Evolutionary conservation across 2,797 vertebrate genomes (phyloP), one percentile per base, ranked within the genome.

Genomic region (Miichthys miiuy): DNA sequence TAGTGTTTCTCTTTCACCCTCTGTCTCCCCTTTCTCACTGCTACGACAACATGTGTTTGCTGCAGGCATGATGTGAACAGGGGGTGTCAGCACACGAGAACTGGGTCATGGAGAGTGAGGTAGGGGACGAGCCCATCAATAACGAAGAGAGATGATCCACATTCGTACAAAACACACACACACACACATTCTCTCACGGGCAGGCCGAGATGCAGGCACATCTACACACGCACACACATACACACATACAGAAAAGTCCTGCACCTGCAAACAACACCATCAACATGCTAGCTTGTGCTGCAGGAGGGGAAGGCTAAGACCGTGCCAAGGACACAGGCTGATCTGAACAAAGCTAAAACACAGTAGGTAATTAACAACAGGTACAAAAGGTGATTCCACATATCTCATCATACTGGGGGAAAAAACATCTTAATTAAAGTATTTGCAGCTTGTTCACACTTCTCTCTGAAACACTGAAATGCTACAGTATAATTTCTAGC

Each of bases 21-120:
- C 65, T 55, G 61, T 71, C 75, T 77, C 57, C 21, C 62, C 50
- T 69, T 82, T 78, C 64, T 74, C 65, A 41, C 81, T 65, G 68
- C 72, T 66, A 82, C 82, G 83, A 87, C 83, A 84, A 88, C 81
- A 80, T 77, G 83, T 76, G 72, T 83, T 85, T 73, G 72, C 89
- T 90, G 88, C 86, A 75, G 87, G 90, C 80, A 8, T 78, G 81
- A 90, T 83, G 84, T 82, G 83, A 90, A 82, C 78, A 81, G 72
- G 77, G 68, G 88, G 83, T 80, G 87, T 92, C 91, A 87, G 84
- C 75, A 23, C 78, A 81, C 44, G 2, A 85, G 78, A 96, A 93
- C 60, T 84, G 95, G 93, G 93, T 94, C 92, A 94, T 1, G 63
- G 87, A 74, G 75, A 84, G 75, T 83, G 82, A 87, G 65, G 78